Conservation (phyloP, 2,888 invertebrate genomes). For the Leuctra nigra region DNA sequence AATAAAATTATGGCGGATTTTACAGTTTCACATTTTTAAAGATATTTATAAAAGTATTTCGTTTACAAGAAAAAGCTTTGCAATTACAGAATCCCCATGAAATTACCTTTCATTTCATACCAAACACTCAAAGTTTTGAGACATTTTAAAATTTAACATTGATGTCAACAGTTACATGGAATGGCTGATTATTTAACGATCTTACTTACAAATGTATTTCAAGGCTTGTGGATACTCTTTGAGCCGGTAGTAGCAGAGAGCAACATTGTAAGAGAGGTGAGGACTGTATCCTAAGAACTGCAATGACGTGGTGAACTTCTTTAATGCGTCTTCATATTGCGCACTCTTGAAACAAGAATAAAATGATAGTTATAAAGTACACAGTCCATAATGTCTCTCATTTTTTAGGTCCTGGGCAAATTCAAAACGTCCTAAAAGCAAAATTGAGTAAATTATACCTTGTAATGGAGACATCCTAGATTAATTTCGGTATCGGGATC, state of each 20-base stretch:
- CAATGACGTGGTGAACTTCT: conserved; percentile 80
- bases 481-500: conserved; percentile 94
- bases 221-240: conserved; percentile 91
- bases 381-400: not conserved
- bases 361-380: not conserved
- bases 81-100: too few relatives aligned
- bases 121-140: too few relatives aligned
- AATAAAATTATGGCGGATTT: too few relatives aligned
- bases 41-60: too few relatives aligned
- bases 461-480: conserved; percentile 88
- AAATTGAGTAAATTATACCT: too few relatives aligned
- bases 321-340: conserved; percentile 82
- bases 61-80: too few relatives aligned
- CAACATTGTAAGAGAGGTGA: conserved; percentile 91
- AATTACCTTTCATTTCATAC: too few relatives aligned
- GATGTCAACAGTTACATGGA: not conserved
- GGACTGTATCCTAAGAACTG: conserved; percentile 86
- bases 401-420: not conserved
- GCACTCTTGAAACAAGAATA: conserved; percentile 53
- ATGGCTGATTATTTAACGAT: not conserved
- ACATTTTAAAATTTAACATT: too few relatives aligned
- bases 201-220: conserved; percentile 74
- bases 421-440: not conserved
- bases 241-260: conserved; percentile 87
- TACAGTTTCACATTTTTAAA: too few relatives aligned